Evolutionary conservation across 2,797 vertebrate species (phyloP).

Genomic region (Tokudaia tokunoshimensis): DNA sequence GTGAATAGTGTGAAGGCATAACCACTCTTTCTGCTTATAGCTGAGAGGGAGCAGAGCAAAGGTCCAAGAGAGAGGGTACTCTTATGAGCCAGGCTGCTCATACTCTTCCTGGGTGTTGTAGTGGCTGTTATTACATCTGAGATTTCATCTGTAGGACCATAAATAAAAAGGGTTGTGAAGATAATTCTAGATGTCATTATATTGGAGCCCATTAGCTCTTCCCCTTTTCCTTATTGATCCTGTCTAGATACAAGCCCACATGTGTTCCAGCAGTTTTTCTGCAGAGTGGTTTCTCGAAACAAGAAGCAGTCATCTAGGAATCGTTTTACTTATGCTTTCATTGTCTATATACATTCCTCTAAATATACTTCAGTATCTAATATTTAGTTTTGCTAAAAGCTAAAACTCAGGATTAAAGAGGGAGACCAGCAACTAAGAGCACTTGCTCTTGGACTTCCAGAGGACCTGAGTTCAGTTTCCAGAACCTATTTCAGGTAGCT

Average conservation of each 20-base stretch:
- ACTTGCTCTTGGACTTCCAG: not conserved
- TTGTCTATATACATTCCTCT: not conserved
- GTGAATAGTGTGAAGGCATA: not conserved
- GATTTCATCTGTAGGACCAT: not conserved
- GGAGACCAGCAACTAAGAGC: not conserved
- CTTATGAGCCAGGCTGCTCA: not conserved
- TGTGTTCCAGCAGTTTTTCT: not conserved
- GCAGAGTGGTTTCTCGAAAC: not conserved
- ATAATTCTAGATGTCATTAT: not conserved
- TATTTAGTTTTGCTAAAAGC: not conserved
- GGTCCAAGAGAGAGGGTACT: not conserved
- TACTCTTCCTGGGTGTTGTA: not conserved
- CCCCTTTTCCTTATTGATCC: not conserved
- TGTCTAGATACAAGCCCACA: not conserved
- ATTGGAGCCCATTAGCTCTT: not conserved
- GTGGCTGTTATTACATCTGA: not conserved
- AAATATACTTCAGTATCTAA: not conserved
- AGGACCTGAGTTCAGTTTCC: not conserved
- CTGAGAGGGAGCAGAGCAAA: not conserved
- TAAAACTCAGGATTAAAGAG: not conserved
- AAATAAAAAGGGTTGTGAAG: not conserved
- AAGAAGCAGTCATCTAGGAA: not conserved
- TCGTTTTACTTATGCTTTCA: not conserved
- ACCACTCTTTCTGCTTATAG: not conserved
- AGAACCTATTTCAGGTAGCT: no score